Conservation (phyloP, 2,888 invertebrate species). For the Ectobius pallidus region DNA sequence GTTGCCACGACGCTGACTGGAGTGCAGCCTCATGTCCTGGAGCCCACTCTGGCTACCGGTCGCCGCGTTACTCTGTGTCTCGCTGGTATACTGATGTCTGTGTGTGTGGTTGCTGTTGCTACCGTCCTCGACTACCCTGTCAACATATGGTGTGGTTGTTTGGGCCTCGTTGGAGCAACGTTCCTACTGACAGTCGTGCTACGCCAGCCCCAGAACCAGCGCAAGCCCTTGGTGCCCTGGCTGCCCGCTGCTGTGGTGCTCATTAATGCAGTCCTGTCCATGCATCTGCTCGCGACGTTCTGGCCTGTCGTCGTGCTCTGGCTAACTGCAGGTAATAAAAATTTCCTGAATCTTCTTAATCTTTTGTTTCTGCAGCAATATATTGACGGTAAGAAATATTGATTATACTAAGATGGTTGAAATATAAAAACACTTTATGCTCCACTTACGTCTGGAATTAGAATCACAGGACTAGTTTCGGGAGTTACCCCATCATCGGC, state of each 20-base stretch:
- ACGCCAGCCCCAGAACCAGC: slow-evolving; percentile 59
- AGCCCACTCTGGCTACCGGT: slow-evolving; percentile 46
- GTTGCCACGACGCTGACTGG: slow-evolving; percentile 12
- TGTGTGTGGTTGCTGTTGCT: slow-evolving; percentile 47
- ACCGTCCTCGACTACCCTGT: slow-evolving; percentile 34
- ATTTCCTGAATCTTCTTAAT: no score
- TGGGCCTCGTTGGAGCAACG: not conserved
- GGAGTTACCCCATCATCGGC: no score
- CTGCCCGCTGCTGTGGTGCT: slow-evolving; percentile 59
- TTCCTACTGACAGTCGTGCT: slow-evolving; percentile 54
- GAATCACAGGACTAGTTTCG: no score
- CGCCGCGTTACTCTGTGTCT: slow-evolving; percentile 46
- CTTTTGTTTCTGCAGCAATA: no score
- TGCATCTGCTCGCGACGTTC: slow-evolving; percentile 63
- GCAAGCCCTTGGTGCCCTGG: slow-evolving; percentile 50
- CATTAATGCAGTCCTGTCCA: slow-evolving; percentile 58
- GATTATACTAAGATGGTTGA: no score
- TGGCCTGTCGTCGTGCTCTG: slow-evolving; percentile 68
- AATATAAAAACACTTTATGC: no score
- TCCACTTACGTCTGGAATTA: no score
- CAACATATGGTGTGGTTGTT: not conserved
- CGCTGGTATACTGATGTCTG: slow-evolving; percentile 45
- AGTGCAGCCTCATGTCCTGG: slow-evolving; percentile 38
- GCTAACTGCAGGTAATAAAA: slow-evolving; percentile 63
- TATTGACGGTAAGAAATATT: no score